Evolutionary conservation across 2,888 invertebrate species (phyloP).

Genomic region (Carpatolechia fugitivella): DNA sequence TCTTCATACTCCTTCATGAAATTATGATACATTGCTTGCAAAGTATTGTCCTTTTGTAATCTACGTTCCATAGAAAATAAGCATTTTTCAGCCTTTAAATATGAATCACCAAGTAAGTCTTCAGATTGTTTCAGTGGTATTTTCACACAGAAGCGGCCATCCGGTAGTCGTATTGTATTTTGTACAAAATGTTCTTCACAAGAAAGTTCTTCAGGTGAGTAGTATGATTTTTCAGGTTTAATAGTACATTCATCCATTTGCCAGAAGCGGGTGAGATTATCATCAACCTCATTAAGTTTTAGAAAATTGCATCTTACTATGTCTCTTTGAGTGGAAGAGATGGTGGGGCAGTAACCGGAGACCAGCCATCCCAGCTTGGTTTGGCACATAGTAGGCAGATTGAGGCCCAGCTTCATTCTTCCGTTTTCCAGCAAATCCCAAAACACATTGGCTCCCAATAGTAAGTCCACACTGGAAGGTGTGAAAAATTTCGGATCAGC

Average conservation of each 20-base stretch:
- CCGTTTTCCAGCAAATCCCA: not conserved
- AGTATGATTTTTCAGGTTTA: not conserved
- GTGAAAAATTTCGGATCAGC: not conserved
- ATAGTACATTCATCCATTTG: not conserved
- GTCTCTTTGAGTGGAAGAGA: too few species aligned
- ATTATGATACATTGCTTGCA: not conserved
- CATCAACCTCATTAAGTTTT: not conserved
- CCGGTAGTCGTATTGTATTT: not conserved
- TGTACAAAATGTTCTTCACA: constrained; percentile 10
- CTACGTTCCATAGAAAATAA: not conserved
- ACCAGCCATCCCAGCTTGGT: constrained; percentile 4
- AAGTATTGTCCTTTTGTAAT: not conserved
- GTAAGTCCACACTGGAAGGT: not conserved
- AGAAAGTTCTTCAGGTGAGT: not conserved
- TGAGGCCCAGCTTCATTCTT: not conserved
- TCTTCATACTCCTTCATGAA: not conserved
- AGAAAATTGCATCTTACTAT: not conserved
- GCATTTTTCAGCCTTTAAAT: not conserved
- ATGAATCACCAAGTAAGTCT: not conserved
- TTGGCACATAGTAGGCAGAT: not conserved
- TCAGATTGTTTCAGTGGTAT: not conserved
- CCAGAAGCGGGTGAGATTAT: not conserved
- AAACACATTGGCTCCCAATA: not conserved
- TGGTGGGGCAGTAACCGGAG: not conserved
- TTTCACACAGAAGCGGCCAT: not conserved